Percentiles rank a stretch among this genome's conserved stretches.
phyloP scores from a whole-genome alignment of 2,888 invertebrate genomes.

The Nebria brevicollis region DNA sequence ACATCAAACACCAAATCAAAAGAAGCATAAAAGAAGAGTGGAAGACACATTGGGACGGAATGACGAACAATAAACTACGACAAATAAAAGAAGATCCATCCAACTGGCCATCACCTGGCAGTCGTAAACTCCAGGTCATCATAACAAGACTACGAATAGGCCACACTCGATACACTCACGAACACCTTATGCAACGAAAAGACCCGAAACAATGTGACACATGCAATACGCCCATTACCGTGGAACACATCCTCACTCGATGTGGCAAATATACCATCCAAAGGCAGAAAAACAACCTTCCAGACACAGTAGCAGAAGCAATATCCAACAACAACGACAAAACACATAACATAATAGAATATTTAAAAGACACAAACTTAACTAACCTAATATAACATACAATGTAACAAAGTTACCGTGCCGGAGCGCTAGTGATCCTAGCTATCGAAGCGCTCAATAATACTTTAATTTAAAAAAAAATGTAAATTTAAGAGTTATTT shows the following conservation, averaged over 20 bases:
- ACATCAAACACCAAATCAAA: constrained; percentile 24
- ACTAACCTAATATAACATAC: not conserved
- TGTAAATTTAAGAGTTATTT: too few relatives aligned
- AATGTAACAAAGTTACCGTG: too few relatives aligned
- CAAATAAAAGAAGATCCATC: not conserved
- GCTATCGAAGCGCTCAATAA: too few relatives aligned
- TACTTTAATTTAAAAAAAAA: too few relatives aligned
- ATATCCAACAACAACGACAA: constrained; percentile 12
- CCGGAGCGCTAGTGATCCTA: too few relatives aligned
- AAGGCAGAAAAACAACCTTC: constrained; percentile 14
- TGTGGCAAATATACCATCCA: constrained; percentile 9
- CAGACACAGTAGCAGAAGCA: constrained; percentile 11
- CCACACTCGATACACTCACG: constrained; percentile 19
- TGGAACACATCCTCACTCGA: constrained; percentile 14
- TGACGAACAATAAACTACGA: constrained; percentile 26
- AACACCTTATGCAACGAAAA: constrained; percentile 24
- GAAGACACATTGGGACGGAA: constrained; percentile 17
- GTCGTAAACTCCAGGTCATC: too few relatives aligned
- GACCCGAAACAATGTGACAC: constrained; percentile 11
- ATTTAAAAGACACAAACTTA: constrained; percentile 6
- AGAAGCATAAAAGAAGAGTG: constrained; percentile 16
- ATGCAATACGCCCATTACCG: constrained; percentile 22
- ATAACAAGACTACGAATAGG: constrained; percentile 28
- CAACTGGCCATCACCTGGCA: too few relatives aligned
- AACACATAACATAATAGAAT: constrained; percentile 16